A percentile compares a stretch with the other conserved stretches of the same genome.
Conservation (phyloP, 2,797 vertebrate genomes). For the Notoglanidium macrostoma region DNA sequence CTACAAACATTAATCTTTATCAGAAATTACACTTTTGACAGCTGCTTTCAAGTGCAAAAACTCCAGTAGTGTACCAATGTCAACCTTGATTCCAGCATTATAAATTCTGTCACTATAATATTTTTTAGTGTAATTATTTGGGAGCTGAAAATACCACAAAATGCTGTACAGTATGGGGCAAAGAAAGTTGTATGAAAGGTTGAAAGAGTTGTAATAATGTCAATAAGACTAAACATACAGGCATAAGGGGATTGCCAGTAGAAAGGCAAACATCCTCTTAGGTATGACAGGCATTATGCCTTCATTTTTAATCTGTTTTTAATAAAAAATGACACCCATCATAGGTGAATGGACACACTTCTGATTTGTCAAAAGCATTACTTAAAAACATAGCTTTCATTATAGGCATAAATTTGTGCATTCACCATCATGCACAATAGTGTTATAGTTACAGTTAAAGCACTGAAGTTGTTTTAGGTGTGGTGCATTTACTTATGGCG, state of each 20-base stretch:
- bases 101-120: background rate
- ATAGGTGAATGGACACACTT: background rate
- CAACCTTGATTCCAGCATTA: background rate
- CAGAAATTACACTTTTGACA: background rate
- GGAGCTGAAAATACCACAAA: background rate
- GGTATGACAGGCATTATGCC: background rate
- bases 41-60: background rate
- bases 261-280: background rate
- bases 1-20: background rate
- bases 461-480: constrained; percentile 42
- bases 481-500: constrained; percentile 37
- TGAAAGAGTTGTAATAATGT: background rate
- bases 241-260: background rate
- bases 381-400: background rate
- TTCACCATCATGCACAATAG: background rate
- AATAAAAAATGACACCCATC: background rate
- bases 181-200: background rate
- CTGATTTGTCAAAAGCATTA: background rate
- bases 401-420: background rate
- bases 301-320: background rate
- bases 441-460: constrained; percentile 5
- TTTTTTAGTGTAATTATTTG: background rate
- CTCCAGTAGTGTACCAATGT: background rate
- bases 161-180: background rate
- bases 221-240: background rate